Evolutionary conservation across 2,888 invertebrate species (phyloP).

Genomic region (Campoplex nolae): DNA sequence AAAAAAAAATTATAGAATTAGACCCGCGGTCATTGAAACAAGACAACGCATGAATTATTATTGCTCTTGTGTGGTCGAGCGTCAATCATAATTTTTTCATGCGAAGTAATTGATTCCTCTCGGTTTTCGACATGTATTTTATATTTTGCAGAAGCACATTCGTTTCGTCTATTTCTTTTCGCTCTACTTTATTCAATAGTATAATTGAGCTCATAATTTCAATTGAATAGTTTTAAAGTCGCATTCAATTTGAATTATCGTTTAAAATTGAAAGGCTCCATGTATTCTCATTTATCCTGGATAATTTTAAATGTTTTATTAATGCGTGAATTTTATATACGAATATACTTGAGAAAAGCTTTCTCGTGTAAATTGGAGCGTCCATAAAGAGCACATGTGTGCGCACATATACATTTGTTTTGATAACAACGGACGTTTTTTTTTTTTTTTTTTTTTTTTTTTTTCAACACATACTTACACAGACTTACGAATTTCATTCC

Average conservation of each 20-base stretch:
- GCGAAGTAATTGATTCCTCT: too few species aligned
- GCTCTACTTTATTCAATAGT: too few species aligned
- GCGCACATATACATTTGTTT: constrained; percentile 21
- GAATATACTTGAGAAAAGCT: background rate
- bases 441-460: too few species aligned
- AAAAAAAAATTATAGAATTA: too few species aligned
- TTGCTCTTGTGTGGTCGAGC: too few species aligned
- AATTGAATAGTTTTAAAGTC: background rate
- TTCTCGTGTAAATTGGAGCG: constrained; percentile 40
- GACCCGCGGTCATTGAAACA: too few species aligned
- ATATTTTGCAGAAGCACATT: too few species aligned
- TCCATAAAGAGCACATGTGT: constrained; percentile 28
- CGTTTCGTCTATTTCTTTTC: too few species aligned
- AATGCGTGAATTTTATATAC: background rate
- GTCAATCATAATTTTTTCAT: too few species aligned
- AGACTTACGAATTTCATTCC: constrained; percentile 33
- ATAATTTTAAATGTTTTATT: background rate
- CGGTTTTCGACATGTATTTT: too few species aligned
- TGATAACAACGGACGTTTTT: constrained; percentile 48
- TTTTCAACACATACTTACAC: constrained; percentile 25
- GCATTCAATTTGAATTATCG: too few species aligned
- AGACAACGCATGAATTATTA: too few species aligned
- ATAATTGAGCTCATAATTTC: background rate
- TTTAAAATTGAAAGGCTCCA: background rate
- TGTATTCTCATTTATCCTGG: background rate